Conservation (phyloP, 2,888 invertebrate species). For the Zaprionus obscuricornis region DNA sequence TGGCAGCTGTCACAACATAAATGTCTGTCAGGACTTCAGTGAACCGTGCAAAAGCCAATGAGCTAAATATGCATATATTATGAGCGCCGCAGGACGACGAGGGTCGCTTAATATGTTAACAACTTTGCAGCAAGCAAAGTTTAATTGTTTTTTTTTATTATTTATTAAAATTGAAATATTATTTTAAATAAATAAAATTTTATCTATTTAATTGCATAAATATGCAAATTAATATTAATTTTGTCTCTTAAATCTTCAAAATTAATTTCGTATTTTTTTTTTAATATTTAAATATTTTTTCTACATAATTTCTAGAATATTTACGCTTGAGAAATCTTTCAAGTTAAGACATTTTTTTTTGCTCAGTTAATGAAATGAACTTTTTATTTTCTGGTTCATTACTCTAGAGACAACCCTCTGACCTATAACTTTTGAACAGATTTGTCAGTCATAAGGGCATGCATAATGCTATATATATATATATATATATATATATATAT, state of each 20-base stretch:
- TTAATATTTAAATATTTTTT: too few relatives aligned
- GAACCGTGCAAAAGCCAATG: conserved; percentile 48
- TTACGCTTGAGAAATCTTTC: too few relatives aligned
- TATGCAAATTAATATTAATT: too few relatives aligned
- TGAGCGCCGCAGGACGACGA: conserved; percentile 19
- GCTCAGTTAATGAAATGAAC: conserved; percentile 4
- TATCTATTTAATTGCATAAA: too few relatives aligned
- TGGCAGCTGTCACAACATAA: conserved; percentile 55
- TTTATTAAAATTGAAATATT: not conserved
- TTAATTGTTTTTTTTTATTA: too few relatives aligned
- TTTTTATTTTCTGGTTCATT: not conserved
- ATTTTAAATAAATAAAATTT: too few relatives aligned
- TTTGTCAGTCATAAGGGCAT: conserved; percentile 24
- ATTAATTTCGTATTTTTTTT: too few relatives aligned
- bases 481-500: not conserved
- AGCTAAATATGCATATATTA: conserved; percentile 47
- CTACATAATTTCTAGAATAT: too few relatives aligned
- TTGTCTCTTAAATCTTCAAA: too few relatives aligned
- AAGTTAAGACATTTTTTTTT: too few relatives aligned
- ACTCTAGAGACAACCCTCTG: conserved; percentile 23
- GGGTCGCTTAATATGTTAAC: conserved; percentile 6
- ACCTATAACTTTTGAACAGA: conserved; percentile 17
- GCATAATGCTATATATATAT: not conserved
- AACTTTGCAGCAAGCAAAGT: too few relatives aligned
- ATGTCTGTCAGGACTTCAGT: conserved; percentile 41